These are phyloP conservation scores for Patella caerulea DNA, from an alignment of 2,888 invertebrate species.

Conservation along the genomic window DNA sequence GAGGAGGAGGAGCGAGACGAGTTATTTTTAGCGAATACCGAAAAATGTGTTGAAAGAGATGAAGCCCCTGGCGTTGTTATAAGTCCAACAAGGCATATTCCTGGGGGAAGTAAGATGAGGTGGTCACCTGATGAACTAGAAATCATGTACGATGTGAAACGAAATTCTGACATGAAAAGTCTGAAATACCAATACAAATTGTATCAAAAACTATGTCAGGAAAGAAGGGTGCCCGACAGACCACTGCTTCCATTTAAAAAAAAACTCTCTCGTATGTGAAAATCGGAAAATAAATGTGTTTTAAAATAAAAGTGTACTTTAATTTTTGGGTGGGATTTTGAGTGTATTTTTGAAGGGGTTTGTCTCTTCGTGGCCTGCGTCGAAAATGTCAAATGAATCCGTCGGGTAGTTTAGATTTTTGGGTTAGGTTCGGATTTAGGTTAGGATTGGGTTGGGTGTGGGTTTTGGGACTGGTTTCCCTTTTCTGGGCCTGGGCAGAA, in stretches of 20 bases:
- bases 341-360: too few relatives aligned
- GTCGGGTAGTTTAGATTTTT: neutral
- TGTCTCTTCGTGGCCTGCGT: too few relatives aligned
- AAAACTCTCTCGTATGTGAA: neutral
- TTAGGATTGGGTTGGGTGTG: neutral
- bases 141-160: neutral
- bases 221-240: neutral
- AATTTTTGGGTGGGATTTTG: neutral
- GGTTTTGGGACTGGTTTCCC: neutral
- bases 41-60: neutral
- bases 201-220: neutral
- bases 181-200: neutral
- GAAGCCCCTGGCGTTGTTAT: neutral
- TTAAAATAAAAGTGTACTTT: neutral
- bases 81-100: neutral
- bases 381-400: too few relatives aligned
- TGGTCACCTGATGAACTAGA: slow-evolving; percentile 3
- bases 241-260: neutral
- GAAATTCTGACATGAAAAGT: neutral
- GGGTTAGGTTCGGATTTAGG: neutral
- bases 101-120: neutral
- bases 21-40: neutral
- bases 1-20: neutral
- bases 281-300: neutral
- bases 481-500: neutral